Percentiles rank a stretch among this genome's conserved stretches.
phyloP scores from a whole-genome alignment of 2,797 vertebrate genomes.

The Tenualosa ilisha region DNA sequence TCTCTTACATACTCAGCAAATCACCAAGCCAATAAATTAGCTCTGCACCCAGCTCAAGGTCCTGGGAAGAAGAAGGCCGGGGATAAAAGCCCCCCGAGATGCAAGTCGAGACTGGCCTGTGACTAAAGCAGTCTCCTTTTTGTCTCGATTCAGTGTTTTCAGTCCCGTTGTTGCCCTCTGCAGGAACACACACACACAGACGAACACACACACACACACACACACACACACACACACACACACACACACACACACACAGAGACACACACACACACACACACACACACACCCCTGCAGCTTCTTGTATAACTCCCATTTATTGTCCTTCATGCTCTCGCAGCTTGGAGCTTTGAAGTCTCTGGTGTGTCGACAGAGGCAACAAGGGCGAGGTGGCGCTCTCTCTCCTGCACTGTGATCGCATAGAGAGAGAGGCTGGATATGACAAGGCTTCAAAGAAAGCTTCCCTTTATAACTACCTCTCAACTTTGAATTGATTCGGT shows the following conservation, averaged over 20 bases:
- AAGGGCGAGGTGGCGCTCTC: not conserved
- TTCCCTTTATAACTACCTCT: not conserved
- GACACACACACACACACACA: constrained; percentile 17
- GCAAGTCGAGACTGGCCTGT: constrained; percentile 31
- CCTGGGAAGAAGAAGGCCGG: constrained; percentile 66
- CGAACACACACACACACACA: too few species aligned
- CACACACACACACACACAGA: too few species aligned
- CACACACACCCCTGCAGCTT: constrained; percentile 45
- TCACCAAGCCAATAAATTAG: constrained; percentile 53
- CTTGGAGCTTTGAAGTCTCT: constrained; percentile 45
- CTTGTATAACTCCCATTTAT: constrained; percentile 43
- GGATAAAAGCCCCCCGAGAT: constrained; percentile 64
- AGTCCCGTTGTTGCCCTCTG: constrained; percentile 52
- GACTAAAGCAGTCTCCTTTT: constrained; percentile 59
- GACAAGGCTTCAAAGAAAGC: constrained; percentile 38
- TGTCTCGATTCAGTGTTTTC: constrained; percentile 58
- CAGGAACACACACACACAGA: constrained; percentile 33
- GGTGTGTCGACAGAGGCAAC: constrained; percentile 33
- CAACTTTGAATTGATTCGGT: not conserved
- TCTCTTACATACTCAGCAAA: constrained; percentile 51
- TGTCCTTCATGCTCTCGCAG: constrained; percentile 59
- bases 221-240: constrained; percentile 39
- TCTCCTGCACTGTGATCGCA: not conserved
- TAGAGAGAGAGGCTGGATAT: not conserved
- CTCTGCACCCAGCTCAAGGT: constrained; percentile 59